A percentile compares a stretch with the other conserved stretches of the same genome.
phyloP scores from a whole-genome alignment of 2,888 invertebrate species.

The Caenorhabditis sp. region DNA sequence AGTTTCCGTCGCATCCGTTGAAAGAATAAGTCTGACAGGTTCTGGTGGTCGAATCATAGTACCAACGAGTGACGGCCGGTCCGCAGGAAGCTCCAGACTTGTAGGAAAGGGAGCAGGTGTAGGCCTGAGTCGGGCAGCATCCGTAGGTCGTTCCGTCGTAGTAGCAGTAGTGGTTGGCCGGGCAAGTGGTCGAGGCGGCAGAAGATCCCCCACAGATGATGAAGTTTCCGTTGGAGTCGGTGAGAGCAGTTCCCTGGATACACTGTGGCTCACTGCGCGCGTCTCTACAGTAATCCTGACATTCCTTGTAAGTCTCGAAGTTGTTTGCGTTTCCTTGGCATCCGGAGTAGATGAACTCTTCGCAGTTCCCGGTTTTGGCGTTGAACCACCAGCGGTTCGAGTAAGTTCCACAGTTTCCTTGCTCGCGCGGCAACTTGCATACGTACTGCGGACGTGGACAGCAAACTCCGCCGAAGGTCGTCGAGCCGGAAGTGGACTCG shows the following conservation, averaged over 20 bases:
- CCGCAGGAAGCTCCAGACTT: constrained; percentile 78
- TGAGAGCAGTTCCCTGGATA: constrained; percentile 78
- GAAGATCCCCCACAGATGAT: constrained; percentile 77
- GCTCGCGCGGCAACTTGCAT: constrained; percentile 77
- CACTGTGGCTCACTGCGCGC: constrained; percentile 77
- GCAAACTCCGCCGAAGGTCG: constrained; percentile 75
- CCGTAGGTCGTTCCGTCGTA: constrained; percentile 79
- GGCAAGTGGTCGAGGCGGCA: constrained; percentile 75
- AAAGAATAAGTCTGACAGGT: constrained; percentile 75
- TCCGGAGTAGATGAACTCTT: constrained; percentile 79
- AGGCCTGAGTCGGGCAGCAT: constrained; percentile 79
- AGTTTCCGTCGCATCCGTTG: constrained; percentile 79
- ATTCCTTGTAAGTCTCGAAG: constrained; percentile 78
- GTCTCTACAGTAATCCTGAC: constrained; percentile 78
- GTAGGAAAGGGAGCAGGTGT: constrained; percentile 78
- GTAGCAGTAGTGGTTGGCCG: constrained; percentile 79
- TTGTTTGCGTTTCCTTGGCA: constrained; percentile 79
- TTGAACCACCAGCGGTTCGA: constrained; percentile 79
- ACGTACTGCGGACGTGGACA: constrained; percentile 79
- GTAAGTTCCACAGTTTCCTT: constrained; percentile 78
- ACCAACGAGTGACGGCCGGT: constrained; percentile 79
- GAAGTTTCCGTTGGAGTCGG: constrained; percentile 78
- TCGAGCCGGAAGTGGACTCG: constrained; percentile 76
- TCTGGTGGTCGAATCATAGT: constrained; percentile 67
- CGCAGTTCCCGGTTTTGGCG: constrained; percentile 79